Conservation (phyloP, 1,140 invertebrate genomes). For the Idris sp. region DNA sequence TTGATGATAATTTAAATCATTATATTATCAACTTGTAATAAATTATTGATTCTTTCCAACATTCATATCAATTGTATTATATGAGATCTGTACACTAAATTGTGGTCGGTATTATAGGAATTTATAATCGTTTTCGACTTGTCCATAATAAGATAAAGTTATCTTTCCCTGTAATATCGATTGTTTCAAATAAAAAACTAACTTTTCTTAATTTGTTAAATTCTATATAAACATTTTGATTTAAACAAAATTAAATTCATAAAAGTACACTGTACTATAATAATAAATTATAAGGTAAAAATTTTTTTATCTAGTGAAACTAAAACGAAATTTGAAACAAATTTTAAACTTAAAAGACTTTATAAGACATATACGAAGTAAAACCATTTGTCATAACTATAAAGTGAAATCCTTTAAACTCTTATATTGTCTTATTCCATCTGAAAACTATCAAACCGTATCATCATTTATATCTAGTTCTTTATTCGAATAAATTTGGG, state of each 20-base stretch:
- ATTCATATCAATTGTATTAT: no score
- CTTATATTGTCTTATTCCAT: conserved; percentile 17
- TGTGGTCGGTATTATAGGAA: conserved; percentile 17
- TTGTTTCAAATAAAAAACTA: conserved; percentile 1
- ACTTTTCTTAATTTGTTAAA: no score
- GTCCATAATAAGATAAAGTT: conserved; percentile 30
- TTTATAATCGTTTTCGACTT: conserved; percentile 12
- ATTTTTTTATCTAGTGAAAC: no score
- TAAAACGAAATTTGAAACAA: no score
- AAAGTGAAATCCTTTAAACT: conserved; percentile 12
- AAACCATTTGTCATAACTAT: conserved; percentile 15
- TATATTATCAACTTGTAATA: no score
- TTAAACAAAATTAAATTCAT: no score
- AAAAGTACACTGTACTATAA: no score
- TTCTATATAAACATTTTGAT: no score
- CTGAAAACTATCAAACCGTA: conserved; percentile 5
- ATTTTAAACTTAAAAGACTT: no score
- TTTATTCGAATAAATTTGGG: conserved; percentile 4
- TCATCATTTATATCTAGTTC: conserved; percentile 14
- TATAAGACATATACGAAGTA: conserved; percentile 15
- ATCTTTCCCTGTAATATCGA: conserved; percentile 33
- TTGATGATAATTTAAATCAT: no score
- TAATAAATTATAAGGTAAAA: no score
- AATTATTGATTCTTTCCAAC: no score
- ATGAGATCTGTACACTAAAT: conserved; percentile 4